A percentile compares a stretch with the other conserved stretches of the same genome.
phyloP scores from a whole-genome alignment of 2,888 invertebrate species.

The Pycnomerus fuliginosus region DNA sequence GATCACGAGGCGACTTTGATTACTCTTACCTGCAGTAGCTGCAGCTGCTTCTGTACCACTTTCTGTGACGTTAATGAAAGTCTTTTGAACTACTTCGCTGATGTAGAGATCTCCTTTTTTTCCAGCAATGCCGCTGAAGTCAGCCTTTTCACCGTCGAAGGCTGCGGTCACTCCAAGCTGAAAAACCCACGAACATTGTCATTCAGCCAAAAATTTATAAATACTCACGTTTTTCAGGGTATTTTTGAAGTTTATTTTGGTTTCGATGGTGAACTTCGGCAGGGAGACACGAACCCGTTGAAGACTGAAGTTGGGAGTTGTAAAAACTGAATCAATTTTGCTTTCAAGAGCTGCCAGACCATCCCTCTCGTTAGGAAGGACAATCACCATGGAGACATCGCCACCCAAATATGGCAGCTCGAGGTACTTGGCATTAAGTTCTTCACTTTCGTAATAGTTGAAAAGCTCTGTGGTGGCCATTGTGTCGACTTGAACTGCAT shows the following conservation, averaged over 20 bases:
- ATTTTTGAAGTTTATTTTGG: conserved; percentile 28
- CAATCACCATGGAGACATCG: conserved; percentile 35
- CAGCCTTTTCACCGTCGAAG: conserved; percentile 31
- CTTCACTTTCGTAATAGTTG: conserved; percentile 38
- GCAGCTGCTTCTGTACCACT: conserved; percentile 49
- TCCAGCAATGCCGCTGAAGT: conserved; percentile 40
- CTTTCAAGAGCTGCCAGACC: conserved; percentile 31
- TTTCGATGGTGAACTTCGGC: conserved; percentile 32
- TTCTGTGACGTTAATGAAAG: conserved; percentile 48
- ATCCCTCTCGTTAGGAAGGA: conserved; percentile 35
- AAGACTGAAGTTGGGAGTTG: conserved; percentile 22
- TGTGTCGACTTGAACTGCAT: conserved; percentile 37
- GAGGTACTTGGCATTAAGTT: conserved; percentile 40
- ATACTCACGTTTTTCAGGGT: conserved; percentile 32
- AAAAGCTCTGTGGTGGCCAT: conserved; percentile 36
- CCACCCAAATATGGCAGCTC: conserved; percentile 39
- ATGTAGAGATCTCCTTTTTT: conserved; percentile 33
- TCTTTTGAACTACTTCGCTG: conserved; percentile 45
- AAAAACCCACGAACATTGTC: conserved; percentile 6
- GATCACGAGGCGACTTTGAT: not conserved
- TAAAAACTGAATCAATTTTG: conserved; percentile 24
- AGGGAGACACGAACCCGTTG: conserved; percentile 31
- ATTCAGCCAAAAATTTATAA: conserved; percentile 1
- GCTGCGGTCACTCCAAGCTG: conserved; percentile 33
- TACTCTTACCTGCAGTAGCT: conserved; percentile 41